Conservation (phyloP, 92 coral and sea anemone genomes). For the Umimayanthus kanabou region DNA sequence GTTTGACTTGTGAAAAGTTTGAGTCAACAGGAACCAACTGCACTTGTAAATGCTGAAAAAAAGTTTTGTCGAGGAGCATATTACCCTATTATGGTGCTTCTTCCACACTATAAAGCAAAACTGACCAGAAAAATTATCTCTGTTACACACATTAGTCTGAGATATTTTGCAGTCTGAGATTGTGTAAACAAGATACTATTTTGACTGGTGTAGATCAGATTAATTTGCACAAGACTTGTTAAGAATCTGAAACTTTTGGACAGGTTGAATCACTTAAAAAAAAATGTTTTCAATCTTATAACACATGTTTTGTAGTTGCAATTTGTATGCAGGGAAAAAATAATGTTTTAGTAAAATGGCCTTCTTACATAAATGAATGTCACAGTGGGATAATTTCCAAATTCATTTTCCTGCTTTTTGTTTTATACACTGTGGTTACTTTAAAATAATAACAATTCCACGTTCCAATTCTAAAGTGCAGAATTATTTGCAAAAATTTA, state of each 20-base stretch:
- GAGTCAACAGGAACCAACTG: not conserved
- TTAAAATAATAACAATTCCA: not conserved
- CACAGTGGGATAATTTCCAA: conserved; percentile 15
- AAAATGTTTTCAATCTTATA: not conserved
- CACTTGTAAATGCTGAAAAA: not conserved
- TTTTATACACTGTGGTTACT: not conserved
- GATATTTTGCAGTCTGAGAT: not conserved
- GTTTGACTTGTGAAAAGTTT: not conserved
- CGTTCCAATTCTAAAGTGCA: not conserved
- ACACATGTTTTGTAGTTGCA: not conserved
- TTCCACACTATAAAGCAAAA: not conserved
- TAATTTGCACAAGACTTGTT: not conserved
- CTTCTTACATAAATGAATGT: not conserved
- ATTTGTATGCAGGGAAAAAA: not conserved
- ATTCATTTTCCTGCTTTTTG: not conserved
- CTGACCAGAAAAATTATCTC: not conserved
- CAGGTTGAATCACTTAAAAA: not conserved
- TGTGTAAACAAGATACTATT: not conserved
- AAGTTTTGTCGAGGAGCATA: not conserved
- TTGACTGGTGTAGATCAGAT: not conserved
- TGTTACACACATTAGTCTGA: not conserved
- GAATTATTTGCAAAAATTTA: not conserved
- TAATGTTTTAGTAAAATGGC: not conserved
- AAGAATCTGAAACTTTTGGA: not conserved
- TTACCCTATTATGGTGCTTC: not conserved